These are phyloP conservation scores for Temnothorax unifasciatus DNA, from an alignment of 2,888 invertebrate species.

Conservation along the genomic window DNA sequence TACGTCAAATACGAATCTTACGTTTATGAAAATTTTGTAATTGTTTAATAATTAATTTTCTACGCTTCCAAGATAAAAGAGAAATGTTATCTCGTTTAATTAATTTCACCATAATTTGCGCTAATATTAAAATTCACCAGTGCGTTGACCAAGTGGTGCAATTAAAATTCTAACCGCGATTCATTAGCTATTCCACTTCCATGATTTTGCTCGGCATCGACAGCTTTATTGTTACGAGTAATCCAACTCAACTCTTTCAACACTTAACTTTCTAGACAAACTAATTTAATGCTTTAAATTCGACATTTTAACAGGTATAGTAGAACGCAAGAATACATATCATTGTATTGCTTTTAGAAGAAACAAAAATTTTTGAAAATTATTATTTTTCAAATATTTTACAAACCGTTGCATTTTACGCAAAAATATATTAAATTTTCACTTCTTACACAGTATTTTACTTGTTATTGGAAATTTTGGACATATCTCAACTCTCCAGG, in stretches of 20 bases:
- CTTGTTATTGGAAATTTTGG: neutral
- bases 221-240: neutral
- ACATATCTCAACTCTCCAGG: neutral
- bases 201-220: neutral
- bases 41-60: neutral
- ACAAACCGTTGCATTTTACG: neutral
- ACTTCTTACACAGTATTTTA: neutral
- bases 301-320: neutral
- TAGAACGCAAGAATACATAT: neutral
- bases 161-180: constrained; percentile 25
- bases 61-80: no score
- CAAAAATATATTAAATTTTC: constrained; percentile 2
- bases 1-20: neutral
- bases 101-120: neutral
- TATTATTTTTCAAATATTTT: neutral
- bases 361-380: neutral
- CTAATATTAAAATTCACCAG: constrained; percentile 10
- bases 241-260: neutral
- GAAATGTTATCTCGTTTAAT: neutral
- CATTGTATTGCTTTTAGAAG: neutral
- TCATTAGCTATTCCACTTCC: constrained; percentile 29
- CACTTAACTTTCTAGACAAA: neutral
- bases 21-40: neutral
- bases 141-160: neutral
- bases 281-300: constrained; percentile 1